Evolutionary conservation across 2,888 invertebrate species (phyloP), one percentile per base, ranked within the genome.

Genomic region (Ligdia adustata): DNA sequence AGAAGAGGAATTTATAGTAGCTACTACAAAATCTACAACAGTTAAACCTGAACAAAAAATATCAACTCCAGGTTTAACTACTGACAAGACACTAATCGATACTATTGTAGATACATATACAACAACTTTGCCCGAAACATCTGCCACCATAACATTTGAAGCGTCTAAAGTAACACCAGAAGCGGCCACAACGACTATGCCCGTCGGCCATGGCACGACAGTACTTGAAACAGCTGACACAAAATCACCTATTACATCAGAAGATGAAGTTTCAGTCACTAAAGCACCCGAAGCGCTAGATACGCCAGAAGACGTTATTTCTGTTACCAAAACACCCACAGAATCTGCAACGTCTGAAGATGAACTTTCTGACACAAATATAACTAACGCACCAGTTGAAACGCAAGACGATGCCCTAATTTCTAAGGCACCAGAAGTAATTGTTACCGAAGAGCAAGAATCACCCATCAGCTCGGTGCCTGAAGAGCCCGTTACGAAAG

Each of bases 41-140:
- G 11, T 33, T 33, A 42, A 42, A 41, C 20, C 22, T 3, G 46
- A 45, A 32, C 53, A 58, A 11, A 52, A 64, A 51, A 38, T 52
- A 24, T 32, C 61, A 16, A 62, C 64, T 27, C 33, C 52, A 28
- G 18, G 42, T 28, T 16, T 57, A 13, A 9, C 40, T 15, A 24
- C 57, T 27, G 79, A 80, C 22, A 77, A 73, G 60, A 54, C 63
- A 57, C 72, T 74, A 11, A 70, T 75, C 59, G 75, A 75, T 31
- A 72, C 68, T 40, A 72, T 72, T 68, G 27, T 22, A 4, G 39
- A 44, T 6, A 6, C 31, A 22, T 11, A 75, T 12, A 13, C 26
- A 15, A 57, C 67, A 15, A 41, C 61, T 44, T 41, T 64, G 5
- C 62, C 78, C 39, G 85, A 82, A 60, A 49, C 69, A 52, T 65